phyloP scores from a whole-genome alignment of 2,888 invertebrate genomes.

The Habroteleia sp. region DNA sequence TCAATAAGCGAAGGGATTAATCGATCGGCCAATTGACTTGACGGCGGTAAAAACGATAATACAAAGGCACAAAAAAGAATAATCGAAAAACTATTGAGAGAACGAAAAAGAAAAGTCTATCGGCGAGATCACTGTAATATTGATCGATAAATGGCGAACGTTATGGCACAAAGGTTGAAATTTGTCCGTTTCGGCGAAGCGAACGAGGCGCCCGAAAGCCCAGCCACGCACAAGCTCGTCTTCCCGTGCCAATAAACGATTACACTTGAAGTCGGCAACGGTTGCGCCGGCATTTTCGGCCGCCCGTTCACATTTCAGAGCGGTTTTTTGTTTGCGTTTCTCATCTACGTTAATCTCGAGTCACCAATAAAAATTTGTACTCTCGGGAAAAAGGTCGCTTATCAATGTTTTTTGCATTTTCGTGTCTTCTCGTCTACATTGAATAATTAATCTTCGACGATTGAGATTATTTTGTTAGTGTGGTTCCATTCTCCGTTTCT shows the following conservation, averaged over 20 bases:
- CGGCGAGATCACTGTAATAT: constrained; percentile 69
- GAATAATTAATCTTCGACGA: constrained; percentile 54
- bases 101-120: constrained; percentile 65
- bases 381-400: constrained; percentile 70
- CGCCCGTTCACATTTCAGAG: not conserved
- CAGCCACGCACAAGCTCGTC: too few species aligned
- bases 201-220: constrained; percentile 5
- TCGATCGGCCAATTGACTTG: not conserved
- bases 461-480: constrained; percentile 44
- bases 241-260: too few species aligned
- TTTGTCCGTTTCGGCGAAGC: constrained; percentile 26
- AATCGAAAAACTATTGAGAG: constrained; percentile 50
- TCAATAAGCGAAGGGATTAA: constrained; percentile 24
- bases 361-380: constrained; percentile 77
- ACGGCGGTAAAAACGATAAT: constrained; percentile 17
- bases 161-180: constrained; percentile 61
- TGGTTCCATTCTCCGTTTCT: constrained; percentile 15
- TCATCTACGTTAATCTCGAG: constrained; percentile 56
- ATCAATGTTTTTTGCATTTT: constrained; percentile 48
- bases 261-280: too few species aligned
- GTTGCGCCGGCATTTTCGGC: too few species aligned
- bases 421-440: constrained; percentile 52
- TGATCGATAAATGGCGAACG: constrained; percentile 35
- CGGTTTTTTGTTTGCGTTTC: constrained; percentile 27
- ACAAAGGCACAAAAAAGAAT: constrained; percentile 45